Conservation (phyloP, 2,113 vertebrate species). For the Salvelinus alpinus region DNA sequence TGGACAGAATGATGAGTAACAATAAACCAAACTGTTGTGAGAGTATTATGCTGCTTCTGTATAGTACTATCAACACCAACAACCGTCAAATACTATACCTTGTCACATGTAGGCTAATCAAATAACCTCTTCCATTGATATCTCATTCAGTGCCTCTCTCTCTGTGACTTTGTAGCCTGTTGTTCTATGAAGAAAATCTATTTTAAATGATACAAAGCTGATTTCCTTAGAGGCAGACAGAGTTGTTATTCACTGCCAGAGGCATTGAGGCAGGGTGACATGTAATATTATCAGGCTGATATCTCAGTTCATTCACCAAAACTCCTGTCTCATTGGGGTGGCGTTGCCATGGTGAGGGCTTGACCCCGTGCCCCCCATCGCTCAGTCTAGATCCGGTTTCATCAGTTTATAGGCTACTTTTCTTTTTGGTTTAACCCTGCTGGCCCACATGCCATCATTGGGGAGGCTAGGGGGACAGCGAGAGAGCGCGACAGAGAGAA, state of each 20-base stretch:
- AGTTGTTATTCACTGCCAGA: not conserved
- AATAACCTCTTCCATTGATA: not conserved
- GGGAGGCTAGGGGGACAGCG: not conserved
- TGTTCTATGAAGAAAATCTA: not conserved
- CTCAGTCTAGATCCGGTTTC: slow-evolving; percentile 32
- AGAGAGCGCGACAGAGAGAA: not conserved
- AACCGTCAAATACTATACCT: not conserved
- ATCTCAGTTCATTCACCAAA: not conserved
- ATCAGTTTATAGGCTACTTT: slow-evolving; percentile 40
- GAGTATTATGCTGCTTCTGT: not conserved
- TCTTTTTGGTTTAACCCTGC: slow-evolving; percentile 23
- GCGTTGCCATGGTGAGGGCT: slow-evolving; percentile 20
- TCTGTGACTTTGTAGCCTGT: not conserved
- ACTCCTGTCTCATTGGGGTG: slow-evolving; percentile 6
- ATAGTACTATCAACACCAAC: not conserved
- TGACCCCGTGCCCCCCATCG: not conserved
- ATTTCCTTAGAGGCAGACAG: not conserved
- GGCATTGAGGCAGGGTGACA: not conserved
- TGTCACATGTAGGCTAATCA: not conserved
- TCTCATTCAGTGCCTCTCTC: slow-evolving; percentile 1
- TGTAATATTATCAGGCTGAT: slow-evolving; percentile 1
- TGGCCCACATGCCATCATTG: slow-evolving; percentile 2
- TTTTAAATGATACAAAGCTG: not conserved
- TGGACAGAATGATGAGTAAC: not conserved
- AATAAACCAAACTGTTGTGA: not conserved